phyloP scores from a whole-genome alignment of 1,140 invertebrate species.

The Bombus pascuorum region DNA sequence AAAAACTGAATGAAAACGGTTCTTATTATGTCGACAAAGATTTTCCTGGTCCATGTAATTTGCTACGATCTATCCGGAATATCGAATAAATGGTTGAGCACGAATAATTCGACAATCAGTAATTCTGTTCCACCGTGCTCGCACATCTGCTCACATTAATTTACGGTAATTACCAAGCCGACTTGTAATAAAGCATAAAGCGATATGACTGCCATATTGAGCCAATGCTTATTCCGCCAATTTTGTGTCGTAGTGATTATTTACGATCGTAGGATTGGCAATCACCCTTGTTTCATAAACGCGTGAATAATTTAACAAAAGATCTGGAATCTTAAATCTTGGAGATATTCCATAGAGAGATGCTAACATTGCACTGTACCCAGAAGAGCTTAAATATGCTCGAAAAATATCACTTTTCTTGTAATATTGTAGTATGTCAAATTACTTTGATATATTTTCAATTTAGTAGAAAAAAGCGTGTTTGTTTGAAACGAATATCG shows the following conservation, averaged over 20 bases:
- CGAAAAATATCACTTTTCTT: background rate
- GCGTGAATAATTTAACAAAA: background rate
- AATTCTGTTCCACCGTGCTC: background rate
- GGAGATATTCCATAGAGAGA: background rate
- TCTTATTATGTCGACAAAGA: background rate
- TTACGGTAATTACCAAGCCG: conserved; percentile 18
- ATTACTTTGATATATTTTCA: no score
- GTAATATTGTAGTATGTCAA: background rate
- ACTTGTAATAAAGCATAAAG: conserved; percentile 25
- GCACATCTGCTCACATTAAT: conserved; percentile 35
- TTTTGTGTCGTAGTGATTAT: conserved; percentile 5
- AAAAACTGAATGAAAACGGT: background rate
- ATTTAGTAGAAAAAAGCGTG: background rate
- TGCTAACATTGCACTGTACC: background rate
- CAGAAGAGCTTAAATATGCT: no score
- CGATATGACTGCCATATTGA: background rate
- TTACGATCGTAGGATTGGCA: conserved; percentile 5
- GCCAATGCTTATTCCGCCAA: background rate
- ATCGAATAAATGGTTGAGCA: background rate
- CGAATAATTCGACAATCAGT: conserved; percentile 18
- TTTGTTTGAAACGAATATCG: background rate
- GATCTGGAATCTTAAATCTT: background rate
- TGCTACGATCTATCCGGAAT: background rate
- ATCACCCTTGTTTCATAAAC: conserved; percentile 13
- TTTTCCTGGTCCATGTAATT: no score